Percentiles rank a stretch among this genome's conserved stretches.
Evolutionary conservation across 2,797 vertebrate genomes (phyloP).

Genomic region (Coreius guichenoti): DNA sequence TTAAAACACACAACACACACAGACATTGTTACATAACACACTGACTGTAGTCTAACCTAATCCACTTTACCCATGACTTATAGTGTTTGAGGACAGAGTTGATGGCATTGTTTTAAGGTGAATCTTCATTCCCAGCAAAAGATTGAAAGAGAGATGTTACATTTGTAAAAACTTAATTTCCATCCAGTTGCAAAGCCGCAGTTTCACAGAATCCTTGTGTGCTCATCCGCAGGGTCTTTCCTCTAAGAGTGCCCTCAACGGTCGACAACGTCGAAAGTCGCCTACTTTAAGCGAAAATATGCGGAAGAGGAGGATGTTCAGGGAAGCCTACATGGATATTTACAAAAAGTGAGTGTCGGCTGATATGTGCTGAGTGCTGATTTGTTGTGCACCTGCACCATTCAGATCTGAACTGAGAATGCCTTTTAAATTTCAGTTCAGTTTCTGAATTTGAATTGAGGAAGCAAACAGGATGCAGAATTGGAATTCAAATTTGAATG

Average conservation of each 20-base stretch:
- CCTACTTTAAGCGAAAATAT: slow-evolving; percentile 99
- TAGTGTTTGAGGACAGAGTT: slow-evolving; percentile 2
- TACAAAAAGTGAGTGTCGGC: slow-evolving; percentile 89
- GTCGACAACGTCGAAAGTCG: slow-evolving; percentile 99
- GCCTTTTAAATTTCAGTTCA: not conserved
- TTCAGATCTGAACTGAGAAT: not conserved
- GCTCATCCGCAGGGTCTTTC: slow-evolving; percentile 60
- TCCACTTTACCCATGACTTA: not conserved
- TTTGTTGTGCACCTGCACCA: not conserved
- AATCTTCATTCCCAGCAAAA: not conserved
- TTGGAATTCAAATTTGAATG: not conserved
- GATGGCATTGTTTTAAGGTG: not conserved
- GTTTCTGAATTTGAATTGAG: not conserved
- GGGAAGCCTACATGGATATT: slow-evolving; percentile 91
- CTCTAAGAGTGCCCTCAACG: slow-evolving; percentile 69
- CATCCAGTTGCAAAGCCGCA: not conserved
- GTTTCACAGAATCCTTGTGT: not conserved
- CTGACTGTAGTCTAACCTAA: slow-evolving; percentile 6
- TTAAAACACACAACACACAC: slow-evolving; percentile 21
- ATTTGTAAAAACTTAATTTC: not conserved
- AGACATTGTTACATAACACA: slow-evolving; percentile 33
- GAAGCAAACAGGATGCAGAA: not conserved
- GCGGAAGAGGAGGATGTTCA: slow-evolving; percentile 99
- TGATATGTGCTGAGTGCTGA: not conserved
- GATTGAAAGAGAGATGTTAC: not conserved